A percentile compares a stretch with the other conserved stretches of the same genome.
phyloP scores from a whole-genome alignment of 2,888 invertebrate species.

The Drosophila monieri region DNA sequence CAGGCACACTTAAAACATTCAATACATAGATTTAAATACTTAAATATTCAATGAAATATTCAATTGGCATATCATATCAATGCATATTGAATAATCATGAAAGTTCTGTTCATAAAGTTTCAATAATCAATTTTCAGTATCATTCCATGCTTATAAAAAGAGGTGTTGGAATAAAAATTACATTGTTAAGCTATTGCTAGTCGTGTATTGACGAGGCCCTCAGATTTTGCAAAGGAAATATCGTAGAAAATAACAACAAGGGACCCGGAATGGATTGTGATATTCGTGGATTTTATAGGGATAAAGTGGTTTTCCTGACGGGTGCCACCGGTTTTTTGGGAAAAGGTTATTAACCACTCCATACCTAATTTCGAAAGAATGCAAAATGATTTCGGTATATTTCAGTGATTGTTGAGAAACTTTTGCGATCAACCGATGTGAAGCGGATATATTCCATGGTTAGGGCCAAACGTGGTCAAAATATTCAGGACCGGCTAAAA shows the following conservation, averaged over 20 bases:
- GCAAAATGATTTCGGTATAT: not conserved
- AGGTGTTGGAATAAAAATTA: too few relatives aligned
- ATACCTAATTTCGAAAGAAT: not conserved
- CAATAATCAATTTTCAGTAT: too few relatives aligned
- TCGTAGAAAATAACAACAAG: not conserved
- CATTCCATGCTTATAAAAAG: too few relatives aligned
- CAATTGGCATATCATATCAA: too few relatives aligned
- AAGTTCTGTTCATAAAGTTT: too few relatives aligned
- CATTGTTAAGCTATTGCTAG: too few relatives aligned
- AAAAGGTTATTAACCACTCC: slow-evolving; percentile 74
- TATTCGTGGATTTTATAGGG: slow-evolving; percentile 86
- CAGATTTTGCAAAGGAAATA: too few relatives aligned
- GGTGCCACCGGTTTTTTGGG: slow-evolving; percentile 86
- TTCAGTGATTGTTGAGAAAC: slow-evolving; percentile 58
- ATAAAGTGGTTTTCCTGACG: slow-evolving; percentile 86
- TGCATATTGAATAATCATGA: too few relatives aligned
- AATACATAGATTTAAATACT: too few relatives aligned
- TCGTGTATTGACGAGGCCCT: too few relatives aligned
- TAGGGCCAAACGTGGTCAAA: slow-evolving; percentile 86
- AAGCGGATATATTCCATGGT: slow-evolving; percentile 85
- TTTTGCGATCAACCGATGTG: slow-evolving; percentile 84
- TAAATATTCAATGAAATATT: too few relatives aligned
- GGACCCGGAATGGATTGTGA: slow-evolving; percentile 52
- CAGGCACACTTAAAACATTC: too few relatives aligned
- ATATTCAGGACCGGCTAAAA: slow-evolving; percentile 86